A percentile compares a stretch with the other conserved stretches of the same genome.
These are phyloP conservation scores for Todiramphus saurophagus DNA, from an alignment of 2,113 vertebrate genomes.

Conservation along the genomic window DNA sequence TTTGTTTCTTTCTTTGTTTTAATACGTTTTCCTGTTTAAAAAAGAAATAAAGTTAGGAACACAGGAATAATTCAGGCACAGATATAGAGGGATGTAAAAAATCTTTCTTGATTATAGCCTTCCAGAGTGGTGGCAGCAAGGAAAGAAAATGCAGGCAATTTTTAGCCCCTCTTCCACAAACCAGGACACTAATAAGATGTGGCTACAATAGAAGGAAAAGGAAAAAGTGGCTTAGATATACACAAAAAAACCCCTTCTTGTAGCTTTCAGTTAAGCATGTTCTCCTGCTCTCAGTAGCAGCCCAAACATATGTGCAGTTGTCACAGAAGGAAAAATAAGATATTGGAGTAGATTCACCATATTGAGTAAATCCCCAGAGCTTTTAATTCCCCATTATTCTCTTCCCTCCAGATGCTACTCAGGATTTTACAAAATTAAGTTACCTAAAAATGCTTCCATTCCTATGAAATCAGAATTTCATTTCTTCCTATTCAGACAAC, in stretches of 20 bases:
- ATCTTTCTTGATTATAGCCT: neutral
- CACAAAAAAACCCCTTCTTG: neutral
- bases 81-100: neutral
- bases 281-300: neutral
- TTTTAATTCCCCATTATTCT: constrained; percentile 62
- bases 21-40: neutral
- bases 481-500: constrained; percentile 35
- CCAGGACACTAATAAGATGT: neutral
- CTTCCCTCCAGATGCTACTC: constrained; percentile 60
- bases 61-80: neutral
- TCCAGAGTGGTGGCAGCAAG: neutral
- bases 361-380: constrained; percentile 43
- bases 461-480: constrained; percentile 29
- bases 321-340: constrained; percentile 33
- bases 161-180: neutral
- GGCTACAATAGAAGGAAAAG: neutral
- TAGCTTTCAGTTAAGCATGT: constrained; percentile 9
- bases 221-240: neutral
- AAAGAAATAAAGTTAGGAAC: neutral
- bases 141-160: neutral
- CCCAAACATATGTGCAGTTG: neutral
- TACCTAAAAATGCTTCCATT: constrained; percentile 71
- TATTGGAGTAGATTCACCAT: constrained; percentile 58
- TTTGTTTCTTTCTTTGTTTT: neutral
- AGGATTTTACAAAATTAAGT: constrained; percentile 74